Base-by-base conservation (phyloP, 2,797 vertebrate genomes). In the Aplochiton taeniatus region DNA sequence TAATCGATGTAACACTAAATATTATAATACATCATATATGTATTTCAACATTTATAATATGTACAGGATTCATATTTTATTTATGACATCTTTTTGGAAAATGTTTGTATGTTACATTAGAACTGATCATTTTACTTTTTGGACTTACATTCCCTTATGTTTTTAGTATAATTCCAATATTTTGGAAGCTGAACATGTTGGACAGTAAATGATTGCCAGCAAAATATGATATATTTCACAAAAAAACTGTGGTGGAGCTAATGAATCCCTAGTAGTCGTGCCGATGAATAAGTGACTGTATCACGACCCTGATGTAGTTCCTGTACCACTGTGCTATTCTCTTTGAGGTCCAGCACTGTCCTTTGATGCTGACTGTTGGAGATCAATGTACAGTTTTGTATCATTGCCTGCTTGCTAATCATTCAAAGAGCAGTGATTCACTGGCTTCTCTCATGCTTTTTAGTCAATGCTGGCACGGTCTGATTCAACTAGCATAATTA, bases 371-470 rank as follows among this genome's bases (percentile, higher is more conserved):
- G 50, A 43, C 49, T 52, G 49, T 41, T 9, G 16, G 41, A 50
- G 16, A 12, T 13, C 48, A 44, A 8, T 53, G 52, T 47, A 50
- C 58, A 61, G 19, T 75, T 69, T 65, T 76, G 64, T 66, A 70
- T 71, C 69, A 74, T 31, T 31, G 31, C 55, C 44, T 67, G 61
- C 52, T 75, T 63, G 68, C 75, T 77, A 81, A 81, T 86, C 68
- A 70, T 61, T 58, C 55, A 68, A 77, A 50, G 31, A 31, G 31
- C 46, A 59, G 7, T 14, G 41, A 54, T 44, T 55, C 74, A 80
- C 70, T 71, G 71, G 75, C 68, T 76, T 72, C 59, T 63, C 63
- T 53, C 45, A 47, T 11, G 4, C 44, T 60, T 60, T 14, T 57
- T n/a, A 19, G 14, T 41, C 31, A 57, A 31, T 60, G 17, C 14